Evolutionary conservation across 2,888 invertebrate species (phyloP), one percentile per base, ranked within the genome.

Genomic region (Labia minor): DNA sequence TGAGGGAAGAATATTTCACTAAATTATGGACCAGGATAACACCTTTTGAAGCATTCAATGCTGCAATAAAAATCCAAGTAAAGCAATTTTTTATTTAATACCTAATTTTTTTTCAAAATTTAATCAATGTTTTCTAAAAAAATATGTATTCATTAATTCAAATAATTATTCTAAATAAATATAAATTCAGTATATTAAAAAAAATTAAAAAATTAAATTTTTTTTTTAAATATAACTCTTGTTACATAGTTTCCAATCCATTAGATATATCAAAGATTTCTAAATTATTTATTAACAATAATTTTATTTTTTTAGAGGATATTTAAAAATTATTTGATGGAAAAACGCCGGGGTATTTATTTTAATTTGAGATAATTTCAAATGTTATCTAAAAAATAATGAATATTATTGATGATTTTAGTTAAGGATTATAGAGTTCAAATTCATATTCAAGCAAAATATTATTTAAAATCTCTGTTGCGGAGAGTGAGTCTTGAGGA

Each of bases 31-130:
- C 49, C 3, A 11, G 49, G 3, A 49, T 49, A 10, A 49, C 49
- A 49, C 49, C 49, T n/a, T 49, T 49, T 16, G 49, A 49, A 49
- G 49, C 49, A 49, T 49, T 49, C 16, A 49, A 49, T 49, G 49
- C 49, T 49, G 49, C 49, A 4, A n/a, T 49, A 14, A 49, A 49
- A 16, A 49, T 49, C 16, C 49, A 49, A 14, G 49, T 49, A 33
- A 33, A 11, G 6, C 33, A 33, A 33, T 33, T 33, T 33, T 33
- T 33, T 11, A 6, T 11, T 33, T 8, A 33, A n/a, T n/a, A 33
- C 33, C 33, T 33, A 33, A 33, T n/a, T n/a, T n/a, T n/a, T n/a
- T n/a, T n/a, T n/a, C n/a, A n/a, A n/a, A n/a, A n/a, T n/a, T n/a
- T n/a, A n/a, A n/a, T n/a, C n/a, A n/a, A n/a, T n/a, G n/a, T n/a